phyloP scores from a whole-genome alignment of 1,140 invertebrate species.

The Drosophila malerkotliana region DNA sequence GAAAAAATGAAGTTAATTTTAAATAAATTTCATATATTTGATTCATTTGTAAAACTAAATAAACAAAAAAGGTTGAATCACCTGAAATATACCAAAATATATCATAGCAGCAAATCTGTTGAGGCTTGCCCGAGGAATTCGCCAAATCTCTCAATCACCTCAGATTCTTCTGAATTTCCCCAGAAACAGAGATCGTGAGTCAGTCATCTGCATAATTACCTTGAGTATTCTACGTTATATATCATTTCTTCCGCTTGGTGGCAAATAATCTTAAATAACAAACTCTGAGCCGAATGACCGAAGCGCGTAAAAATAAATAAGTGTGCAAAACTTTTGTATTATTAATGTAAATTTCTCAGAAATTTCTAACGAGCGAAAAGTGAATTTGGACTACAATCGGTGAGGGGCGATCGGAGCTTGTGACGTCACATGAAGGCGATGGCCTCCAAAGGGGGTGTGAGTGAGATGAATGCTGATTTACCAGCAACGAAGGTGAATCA shows the following conservation, averaged over 20 bases:
- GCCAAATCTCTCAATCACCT: slow-evolving; percentile 5
- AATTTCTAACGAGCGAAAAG: slow-evolving; percentile 30
- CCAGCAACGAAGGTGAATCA: slow-evolving; percentile 64
- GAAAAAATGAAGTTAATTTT: neutral
- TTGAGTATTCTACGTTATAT: slow-evolving; percentile 11
- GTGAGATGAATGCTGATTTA: slow-evolving; percentile 48
- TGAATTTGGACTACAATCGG: neutral
- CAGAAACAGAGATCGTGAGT: slow-evolving; percentile 51
- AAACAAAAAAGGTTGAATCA: neutral
- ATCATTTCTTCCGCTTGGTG: slow-evolving; percentile 21
- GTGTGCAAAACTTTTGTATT: slow-evolving; percentile 44
- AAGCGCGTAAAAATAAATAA: slow-evolving; percentile 43
- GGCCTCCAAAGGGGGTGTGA: slow-evolving; percentile 13
- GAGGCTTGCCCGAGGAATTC: neutral
- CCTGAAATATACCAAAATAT: too few relatives aligned
- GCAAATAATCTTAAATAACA: slow-evolving; percentile 36
- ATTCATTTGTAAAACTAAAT: neutral
- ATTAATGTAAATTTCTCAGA: slow-evolving; percentile 72
- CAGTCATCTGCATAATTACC: slow-evolving; percentile 34
- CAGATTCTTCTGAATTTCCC: slow-evolving; percentile 56
- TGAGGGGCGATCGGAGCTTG: slow-evolving; percentile 24
- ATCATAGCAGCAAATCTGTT: neutral
- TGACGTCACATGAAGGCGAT: slow-evolving; percentile 48
- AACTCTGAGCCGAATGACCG: slow-evolving; percentile 18
- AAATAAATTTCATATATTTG: neutral